Conservation (phyloP, 2,888 invertebrate species). For the Polyommatus iphigenia region DNA sequence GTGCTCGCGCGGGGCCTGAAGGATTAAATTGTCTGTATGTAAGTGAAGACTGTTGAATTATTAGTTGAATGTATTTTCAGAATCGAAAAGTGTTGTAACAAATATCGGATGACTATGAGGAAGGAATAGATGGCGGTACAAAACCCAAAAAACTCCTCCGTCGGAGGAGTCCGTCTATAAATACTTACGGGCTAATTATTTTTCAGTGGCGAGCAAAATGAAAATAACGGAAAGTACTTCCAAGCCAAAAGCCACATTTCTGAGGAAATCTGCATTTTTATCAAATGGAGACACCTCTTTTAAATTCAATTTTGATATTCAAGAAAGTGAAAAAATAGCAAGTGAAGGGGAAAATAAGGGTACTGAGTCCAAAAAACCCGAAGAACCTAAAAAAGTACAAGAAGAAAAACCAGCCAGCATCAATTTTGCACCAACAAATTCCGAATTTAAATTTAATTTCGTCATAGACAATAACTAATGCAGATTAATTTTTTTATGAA, state of each 20-base stretch:
- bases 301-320: conserved; percentile 72
- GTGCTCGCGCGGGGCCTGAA: no score
- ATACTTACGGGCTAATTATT: conserved; percentile 33
- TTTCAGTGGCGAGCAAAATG: conserved; percentile 79
- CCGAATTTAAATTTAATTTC: conserved; percentile 85
- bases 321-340: conserved; percentile 47
- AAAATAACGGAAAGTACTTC: conserved; percentile 76
- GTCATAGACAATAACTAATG: conserved; percentile 52
- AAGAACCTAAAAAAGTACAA: conserved; percentile 34
- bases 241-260: conserved; percentile 82
- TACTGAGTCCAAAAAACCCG: conserved; percentile 36
- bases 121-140: conserved; percentile 10
- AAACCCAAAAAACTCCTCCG: conserved; percentile 15
- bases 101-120: conserved; percentile 17
- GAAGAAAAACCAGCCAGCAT: conserved; percentile 46
- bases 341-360: conserved; percentile 36
- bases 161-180: conserved; percentile 26
- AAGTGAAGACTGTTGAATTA: not conserved
- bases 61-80: conserved; percentile 20
- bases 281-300: conserved; percentile 77
- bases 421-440: conserved; percentile 70
- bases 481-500: conserved; percentile 12
- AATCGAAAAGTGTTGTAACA: not conserved
- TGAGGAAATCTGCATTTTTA: conserved; percentile 82
- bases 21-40: not conserved